Evolutionary conservation across 2,113 vertebrate genomes (phyloP).

Genomic region (Mungos mungo): DNA sequence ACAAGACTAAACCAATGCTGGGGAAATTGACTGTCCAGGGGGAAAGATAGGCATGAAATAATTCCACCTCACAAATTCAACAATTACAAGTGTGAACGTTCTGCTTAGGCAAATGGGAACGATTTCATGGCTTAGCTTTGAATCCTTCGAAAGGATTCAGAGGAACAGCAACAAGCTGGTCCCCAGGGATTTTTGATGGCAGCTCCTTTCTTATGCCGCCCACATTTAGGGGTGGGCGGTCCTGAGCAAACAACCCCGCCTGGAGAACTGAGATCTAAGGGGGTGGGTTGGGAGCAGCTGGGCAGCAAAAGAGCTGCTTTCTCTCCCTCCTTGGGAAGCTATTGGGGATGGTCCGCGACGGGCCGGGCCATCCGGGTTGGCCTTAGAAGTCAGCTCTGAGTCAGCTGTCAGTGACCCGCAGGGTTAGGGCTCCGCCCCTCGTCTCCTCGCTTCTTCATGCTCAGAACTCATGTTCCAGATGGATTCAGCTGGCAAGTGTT

Average conservation of each 20-base stretch:
- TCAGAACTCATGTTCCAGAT: slow-evolving; percentile 74
- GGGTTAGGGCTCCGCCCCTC: slow-evolving; percentile 41
- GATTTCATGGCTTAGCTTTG: background rate
- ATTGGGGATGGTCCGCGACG: background rate
- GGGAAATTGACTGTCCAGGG: background rate
- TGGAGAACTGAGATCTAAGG: background rate
- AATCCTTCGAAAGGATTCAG: background rate
- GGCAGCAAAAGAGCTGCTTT: background rate
- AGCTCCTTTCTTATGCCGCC: background rate
- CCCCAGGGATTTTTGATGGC: background rate
- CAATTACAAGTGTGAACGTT: slow-evolving; percentile 27
- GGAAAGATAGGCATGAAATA: slow-evolving; percentile 18
- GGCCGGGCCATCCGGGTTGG: background rate
- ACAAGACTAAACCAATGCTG: background rate
- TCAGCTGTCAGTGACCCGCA: slow-evolving; percentile 49
- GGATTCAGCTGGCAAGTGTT: slow-evolving; percentile 74
- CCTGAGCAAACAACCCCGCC: background rate
- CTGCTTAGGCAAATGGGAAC: slow-evolving; percentile 23
- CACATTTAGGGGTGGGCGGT: background rate
- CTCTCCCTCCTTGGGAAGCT: background rate
- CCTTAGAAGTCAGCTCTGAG: slow-evolving; percentile 50
- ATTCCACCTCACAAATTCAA: background rate
- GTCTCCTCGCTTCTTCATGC: background rate
- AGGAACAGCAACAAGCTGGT: background rate
- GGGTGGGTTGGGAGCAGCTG: background rate